These are phyloP conservation scores for Heliconius erato DNA, from an alignment of 2,888 invertebrate genomes.

Conservation along the genomic window DNA sequence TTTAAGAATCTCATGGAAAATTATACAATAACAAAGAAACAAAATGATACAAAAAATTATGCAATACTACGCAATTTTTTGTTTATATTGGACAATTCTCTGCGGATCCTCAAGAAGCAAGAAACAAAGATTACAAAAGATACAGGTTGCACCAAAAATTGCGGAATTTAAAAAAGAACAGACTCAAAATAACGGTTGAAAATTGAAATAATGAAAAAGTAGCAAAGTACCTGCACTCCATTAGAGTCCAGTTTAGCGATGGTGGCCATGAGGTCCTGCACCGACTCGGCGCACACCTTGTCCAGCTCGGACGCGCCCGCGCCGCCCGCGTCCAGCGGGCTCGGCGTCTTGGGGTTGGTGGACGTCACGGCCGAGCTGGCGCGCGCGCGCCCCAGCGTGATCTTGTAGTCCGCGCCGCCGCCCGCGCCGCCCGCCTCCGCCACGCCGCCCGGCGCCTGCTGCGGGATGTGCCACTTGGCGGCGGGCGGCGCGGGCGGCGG, in stretches of 20 bases:
- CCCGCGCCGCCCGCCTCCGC: constrained; percentile 42
- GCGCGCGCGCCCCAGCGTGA: constrained; percentile 84
- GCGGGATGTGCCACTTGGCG: constrained; percentile 90
- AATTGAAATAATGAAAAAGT: constrained; percentile 66
- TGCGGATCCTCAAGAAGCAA: too few relatives aligned
- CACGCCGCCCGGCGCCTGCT: constrained; percentile 69
- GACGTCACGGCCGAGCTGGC: constrained; percentile 87
- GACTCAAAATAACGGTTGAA: too few relatives aligned
- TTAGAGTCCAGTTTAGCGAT: constrained; percentile 95
- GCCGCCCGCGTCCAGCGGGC: constrained; percentile 85
- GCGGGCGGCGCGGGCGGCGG: constrained; percentile 66
- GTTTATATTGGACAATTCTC: too few relatives aligned
- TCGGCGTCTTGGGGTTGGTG: constrained; percentile 94
- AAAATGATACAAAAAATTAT: too few relatives aligned
- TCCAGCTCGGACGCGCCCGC: constrained; percentile 86
- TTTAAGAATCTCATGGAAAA: too few relatives aligned
- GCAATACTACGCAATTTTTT: too few relatives aligned
- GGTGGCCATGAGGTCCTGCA: constrained; percentile 94
- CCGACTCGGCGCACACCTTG: constrained; percentile 93
- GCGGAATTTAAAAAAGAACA: too few relatives aligned
- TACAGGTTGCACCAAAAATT: too few relatives aligned
- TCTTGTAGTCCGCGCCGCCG: constrained; percentile 87
- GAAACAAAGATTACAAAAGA: too few relatives aligned
- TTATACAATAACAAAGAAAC: too few relatives aligned
- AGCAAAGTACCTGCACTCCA: constrained; percentile 89